Evolutionary conservation across 2,888 invertebrate species (phyloP), one percentile per base, ranked within the genome.

Genomic region (Epiblema foenella): DNA sequence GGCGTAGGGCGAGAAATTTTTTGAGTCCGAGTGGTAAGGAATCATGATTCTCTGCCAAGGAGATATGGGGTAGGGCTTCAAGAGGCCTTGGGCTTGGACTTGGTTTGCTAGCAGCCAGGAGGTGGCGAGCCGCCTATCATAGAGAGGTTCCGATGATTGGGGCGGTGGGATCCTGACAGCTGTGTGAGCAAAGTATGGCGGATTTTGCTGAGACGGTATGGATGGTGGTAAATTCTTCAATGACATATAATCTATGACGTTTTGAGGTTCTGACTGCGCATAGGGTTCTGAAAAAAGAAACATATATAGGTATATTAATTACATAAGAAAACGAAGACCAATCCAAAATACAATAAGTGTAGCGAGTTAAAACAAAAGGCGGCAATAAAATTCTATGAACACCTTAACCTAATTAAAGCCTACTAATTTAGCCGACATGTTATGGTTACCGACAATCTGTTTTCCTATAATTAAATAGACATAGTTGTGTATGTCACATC

Each of bases 21-120:
- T 88, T 10, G 87, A 77, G 72, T 90, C 89, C 24, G 85, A 81
- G 67, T 91, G 89, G 79, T 94, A 95, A 0, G 95, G 95, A 79
- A 95, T 89, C 88, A 95, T 94, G 72, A 95, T 91, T 79, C 94
- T 91, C 67, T 95, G 94, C 95, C 95, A 95, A 1, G 94, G 94
- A 0, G 92, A 91, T 56, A 93, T 91, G 0, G 94, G 94, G 78
- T 94, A 93, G 0, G 94, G 94, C 80, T 94, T 94, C 7, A 93
- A 82, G 5, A 94, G 83, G 0, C 91, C 90, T 78, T 89, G 94
- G 0, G 87, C 92, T 85, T 88, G 94, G 12, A 89, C 91, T 77
- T 94, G 92, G 73, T 94, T 94, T 46, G 94, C 93, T 59, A 95
- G 80, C 0, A 95, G 88, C 94, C 94, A 94, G 51, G 94, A 93